These are phyloP conservation scores for Drosophila borealis DNA, from an alignment of 2,888 invertebrate genomes.

Conservation along the genomic window DNA sequence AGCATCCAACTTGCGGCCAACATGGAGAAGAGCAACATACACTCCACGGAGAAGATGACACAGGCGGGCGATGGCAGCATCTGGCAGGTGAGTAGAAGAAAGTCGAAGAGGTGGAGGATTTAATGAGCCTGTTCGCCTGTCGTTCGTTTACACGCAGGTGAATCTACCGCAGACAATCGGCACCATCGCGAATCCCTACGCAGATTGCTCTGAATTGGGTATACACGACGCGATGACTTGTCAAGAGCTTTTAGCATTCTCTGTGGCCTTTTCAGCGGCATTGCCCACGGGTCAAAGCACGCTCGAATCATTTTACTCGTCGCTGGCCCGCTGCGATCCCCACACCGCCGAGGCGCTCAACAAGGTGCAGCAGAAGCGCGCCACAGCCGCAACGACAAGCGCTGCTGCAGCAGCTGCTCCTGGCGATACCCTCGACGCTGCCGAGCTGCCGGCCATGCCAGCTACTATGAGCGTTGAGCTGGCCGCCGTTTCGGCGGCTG, in stretches of 20 bases:
- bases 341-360: conserved; percentile 82
- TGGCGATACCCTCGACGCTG: background rate
- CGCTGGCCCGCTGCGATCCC: conserved; percentile 90
- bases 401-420: background rate
- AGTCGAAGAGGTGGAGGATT: background rate
- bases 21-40: conserved; percentile 87
- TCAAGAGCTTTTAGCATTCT: conserved; percentile 95
- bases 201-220: conserved; percentile 86
- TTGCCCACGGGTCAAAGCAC: conserved; percentile 94
- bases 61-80: conserved; percentile 92
- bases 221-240: conserved; percentile 87
- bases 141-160: conserved; percentile 67
- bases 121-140: background rate
- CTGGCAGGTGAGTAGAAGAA: conserved; percentile 86
- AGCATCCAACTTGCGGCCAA: conserved; percentile 3
- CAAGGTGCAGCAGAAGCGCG: conserved; percentile 75
- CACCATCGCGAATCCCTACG: conserved; percentile 84
- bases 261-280: conserved; percentile 96
- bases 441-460: conserved; percentile 2
- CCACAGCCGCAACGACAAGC: conserved; percentile 66
- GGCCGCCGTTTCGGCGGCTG: conserved; percentile 51
- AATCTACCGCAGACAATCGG: conserved; percentile 85
- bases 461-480: conserved; percentile 29
- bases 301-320: conserved; percentile 92
- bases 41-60: conserved; percentile 95